A percentile compares a stretch with the other conserved stretches of the same genome.
Conservation (phyloP, 2,888 invertebrate genomes). For the Bombylius discolor region DNA sequence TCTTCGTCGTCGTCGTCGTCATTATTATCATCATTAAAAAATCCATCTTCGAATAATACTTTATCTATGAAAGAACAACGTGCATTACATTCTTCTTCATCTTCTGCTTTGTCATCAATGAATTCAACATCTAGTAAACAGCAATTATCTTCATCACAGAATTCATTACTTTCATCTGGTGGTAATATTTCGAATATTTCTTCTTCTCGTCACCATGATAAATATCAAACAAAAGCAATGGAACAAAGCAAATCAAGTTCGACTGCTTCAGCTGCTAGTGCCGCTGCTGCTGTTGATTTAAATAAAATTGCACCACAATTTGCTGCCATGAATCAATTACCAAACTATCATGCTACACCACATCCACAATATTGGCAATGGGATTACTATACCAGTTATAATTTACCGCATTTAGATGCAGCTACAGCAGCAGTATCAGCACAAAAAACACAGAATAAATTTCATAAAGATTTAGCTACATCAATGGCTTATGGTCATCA, state of each 20-base stretch:
- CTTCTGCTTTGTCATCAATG: background rate
- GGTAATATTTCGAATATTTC: background rate
- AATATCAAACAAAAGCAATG: slow-evolving; percentile 9
- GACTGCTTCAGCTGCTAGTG: slow-evolving; percentile 12
- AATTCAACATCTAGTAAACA: background rate
- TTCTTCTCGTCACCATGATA: slow-evolving; percentile 6
- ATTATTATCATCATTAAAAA: no score
- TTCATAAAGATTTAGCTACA: slow-evolving; percentile 39
- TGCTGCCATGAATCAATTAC: slow-evolving; percentile 46
- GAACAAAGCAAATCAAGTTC: background rate
- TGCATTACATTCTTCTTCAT: background rate
- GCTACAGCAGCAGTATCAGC: slow-evolving; percentile 34
- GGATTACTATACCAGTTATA: slow-evolving; percentile 46
- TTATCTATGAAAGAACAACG: background rate
- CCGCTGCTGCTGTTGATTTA: slow-evolving; percentile 31
- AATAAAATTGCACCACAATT: slow-evolving; percentile 49
- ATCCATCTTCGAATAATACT: background rate
- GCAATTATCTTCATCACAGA: slow-evolving; percentile 1
- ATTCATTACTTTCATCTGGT: background rate
- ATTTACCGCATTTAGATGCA: slow-evolving; percentile 43
- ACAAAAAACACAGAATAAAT: slow-evolving; percentile 47
- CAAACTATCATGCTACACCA: slow-evolving; percentile 49
- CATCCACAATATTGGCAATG: slow-evolving; percentile 53
- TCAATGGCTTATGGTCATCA: slow-evolving; percentile 34
- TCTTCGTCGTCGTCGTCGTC: background rate